phyloP scores from a whole-genome alignment of 2,888 invertebrate genomes.

The Amiota communis region DNA sequence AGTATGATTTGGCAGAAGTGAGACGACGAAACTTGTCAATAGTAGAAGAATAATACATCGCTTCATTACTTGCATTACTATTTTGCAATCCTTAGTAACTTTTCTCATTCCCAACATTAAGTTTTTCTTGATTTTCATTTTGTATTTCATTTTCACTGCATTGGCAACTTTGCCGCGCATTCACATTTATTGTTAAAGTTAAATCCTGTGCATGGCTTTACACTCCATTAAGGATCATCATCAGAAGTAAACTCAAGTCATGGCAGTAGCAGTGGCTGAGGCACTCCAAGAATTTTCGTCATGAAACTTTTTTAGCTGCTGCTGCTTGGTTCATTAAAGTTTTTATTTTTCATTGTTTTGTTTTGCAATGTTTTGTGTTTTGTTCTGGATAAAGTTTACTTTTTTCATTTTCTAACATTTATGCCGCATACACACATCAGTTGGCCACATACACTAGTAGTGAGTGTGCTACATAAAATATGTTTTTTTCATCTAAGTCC shows the following conservation, averaged over 20 bases:
- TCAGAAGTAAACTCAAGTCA: neutral
- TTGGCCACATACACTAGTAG: no score
- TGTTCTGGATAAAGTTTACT: no score
- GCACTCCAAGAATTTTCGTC: neutral
- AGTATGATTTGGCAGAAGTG: neutral
- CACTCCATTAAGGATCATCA: conserved; percentile 60
- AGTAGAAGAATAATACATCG: conserved; percentile 36
- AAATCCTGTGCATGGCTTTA: conserved; percentile 49
- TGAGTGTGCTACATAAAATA: no score
- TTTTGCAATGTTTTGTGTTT: neutral
- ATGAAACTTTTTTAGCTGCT: conserved; percentile 6
- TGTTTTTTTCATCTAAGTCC: no score
- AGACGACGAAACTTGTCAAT: conserved; percentile 42
- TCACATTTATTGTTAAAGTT: conserved; percentile 10
- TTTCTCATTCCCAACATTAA: neutral
- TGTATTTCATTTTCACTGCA: neutral
- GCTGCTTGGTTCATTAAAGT: conserved; percentile 12
- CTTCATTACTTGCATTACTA: neutral
- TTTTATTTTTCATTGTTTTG: neutral
- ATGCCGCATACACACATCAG: no score
- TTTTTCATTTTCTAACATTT: no score
- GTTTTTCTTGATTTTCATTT: neutral
- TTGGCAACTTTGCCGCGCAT: conserved; percentile 9
- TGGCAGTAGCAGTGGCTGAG: neutral
- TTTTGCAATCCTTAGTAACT: neutral